These are phyloP conservation scores for Pocillopora grandis DNA, from an alignment of 92 coral and sea anemone genomes.

Conservation along the genomic window DNA sequence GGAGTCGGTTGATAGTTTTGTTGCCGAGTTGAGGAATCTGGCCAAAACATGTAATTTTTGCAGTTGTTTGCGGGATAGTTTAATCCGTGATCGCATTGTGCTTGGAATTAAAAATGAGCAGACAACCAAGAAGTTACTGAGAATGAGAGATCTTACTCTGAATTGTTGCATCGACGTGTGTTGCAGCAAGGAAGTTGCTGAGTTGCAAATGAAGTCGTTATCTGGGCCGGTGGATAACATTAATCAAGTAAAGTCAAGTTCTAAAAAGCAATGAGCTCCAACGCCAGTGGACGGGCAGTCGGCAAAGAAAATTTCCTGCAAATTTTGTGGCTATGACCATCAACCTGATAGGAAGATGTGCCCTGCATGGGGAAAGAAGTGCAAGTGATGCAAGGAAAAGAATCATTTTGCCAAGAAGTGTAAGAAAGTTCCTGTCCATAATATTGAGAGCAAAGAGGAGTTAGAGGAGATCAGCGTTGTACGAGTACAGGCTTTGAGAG, in stretches of 20 bases:
- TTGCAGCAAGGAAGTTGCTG: neutral
- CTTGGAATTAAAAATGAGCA: too few species aligned
- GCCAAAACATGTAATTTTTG: slow-evolving; percentile 43
- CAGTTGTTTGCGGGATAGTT: neutral
- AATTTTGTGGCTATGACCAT: slow-evolving; percentile 40
- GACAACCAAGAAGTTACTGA: neutral
- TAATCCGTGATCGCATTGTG: neutral
- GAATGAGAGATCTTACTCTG: neutral
- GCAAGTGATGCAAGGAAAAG: too few species aligned
- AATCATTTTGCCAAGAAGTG: too few species aligned
- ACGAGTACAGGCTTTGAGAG: too few species aligned
- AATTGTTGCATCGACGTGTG: neutral
- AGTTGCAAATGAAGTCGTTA: neutral
- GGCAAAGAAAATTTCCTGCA: slow-evolving; percentile 29
- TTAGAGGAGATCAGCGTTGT: too few species aligned
- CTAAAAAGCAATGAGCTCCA: too few species aligned
- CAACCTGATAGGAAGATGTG: neutral
- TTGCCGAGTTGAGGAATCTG: neutral
- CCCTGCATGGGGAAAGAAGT: too few species aligned
- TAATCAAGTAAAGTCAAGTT: too few species aligned
- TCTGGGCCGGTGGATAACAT: too few species aligned
- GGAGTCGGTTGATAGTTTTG: too few species aligned
- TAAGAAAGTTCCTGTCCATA: too few species aligned
- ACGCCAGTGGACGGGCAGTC: neutral
- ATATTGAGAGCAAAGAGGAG: too few species aligned